These are phyloP conservation scores for Mechanitis messenoides DNA, from an alignment of 2,888 invertebrate species.

Conservation along the genomic window DNA sequence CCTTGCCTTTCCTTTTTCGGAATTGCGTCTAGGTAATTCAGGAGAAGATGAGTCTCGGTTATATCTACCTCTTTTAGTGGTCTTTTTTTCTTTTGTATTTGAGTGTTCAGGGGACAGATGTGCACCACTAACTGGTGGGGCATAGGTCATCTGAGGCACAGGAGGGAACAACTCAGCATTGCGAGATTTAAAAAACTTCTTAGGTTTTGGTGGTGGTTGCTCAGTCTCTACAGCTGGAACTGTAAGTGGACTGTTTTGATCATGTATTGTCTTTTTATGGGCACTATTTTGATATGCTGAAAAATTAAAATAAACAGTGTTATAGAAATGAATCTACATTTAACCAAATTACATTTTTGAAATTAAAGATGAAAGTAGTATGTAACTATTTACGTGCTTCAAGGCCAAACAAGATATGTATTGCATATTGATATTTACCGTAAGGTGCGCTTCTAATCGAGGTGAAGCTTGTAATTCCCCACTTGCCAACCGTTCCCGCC, in stretches of 20 bases:
- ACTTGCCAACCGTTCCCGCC: conserved; percentile 93
- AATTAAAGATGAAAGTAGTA: conserved; percentile 2
- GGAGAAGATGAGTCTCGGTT: conserved; percentile 70
- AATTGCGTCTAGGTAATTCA: conserved; percentile 63
- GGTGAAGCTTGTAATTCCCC: conserved; percentile 96
- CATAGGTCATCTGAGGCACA: conserved; percentile 72
- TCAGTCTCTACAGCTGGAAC: conserved; percentile 73
- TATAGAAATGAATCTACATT: conserved; percentile 9
- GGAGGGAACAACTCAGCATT: conserved; percentile 80
- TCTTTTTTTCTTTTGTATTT: conserved; percentile 63
- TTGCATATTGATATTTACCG: conserved; percentile 69
- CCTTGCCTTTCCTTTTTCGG: conserved; percentile 63
- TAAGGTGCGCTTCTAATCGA: conserved; percentile 88
- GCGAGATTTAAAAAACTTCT: conserved; percentile 93
- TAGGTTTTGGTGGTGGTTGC: conserved; percentile 82
- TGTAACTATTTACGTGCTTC: conserved; percentile 23
- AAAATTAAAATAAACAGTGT: conserved; percentile 29
- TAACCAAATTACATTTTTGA: conserved; percentile 4
- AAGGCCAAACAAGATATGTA: conserved; percentile 30
- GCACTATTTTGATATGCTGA: conserved; percentile 64
- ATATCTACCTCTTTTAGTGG: conserved; percentile 56
- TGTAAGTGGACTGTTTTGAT: conserved; percentile 74
- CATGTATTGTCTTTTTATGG: conserved; percentile 69
- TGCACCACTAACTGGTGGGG: conserved; percentile 65
- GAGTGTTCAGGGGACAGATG: conserved; percentile 68